Conservation (phyloP, 2,888 invertebrate genomes). For the Sinelater perroti region DNA sequence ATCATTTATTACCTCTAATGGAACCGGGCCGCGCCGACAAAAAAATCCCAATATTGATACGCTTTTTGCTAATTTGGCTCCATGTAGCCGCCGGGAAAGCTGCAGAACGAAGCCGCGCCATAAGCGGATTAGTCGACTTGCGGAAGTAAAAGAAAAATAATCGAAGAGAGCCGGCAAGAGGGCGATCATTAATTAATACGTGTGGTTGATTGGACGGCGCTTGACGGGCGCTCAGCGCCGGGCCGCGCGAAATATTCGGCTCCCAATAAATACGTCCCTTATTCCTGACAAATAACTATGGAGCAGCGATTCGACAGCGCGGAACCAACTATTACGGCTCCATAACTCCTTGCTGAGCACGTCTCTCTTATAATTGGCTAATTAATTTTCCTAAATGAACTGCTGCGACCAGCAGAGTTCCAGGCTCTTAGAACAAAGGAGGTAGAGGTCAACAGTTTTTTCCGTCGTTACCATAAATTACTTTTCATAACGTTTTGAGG, state of each 20-base stretch:
- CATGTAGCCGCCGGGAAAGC: conserved; percentile 19
- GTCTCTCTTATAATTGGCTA: conserved; percentile 58
- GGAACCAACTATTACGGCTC: conserved; percentile 50
- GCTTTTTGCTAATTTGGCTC: conserved; percentile 35
- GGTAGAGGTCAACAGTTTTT: conserved; percentile 44
- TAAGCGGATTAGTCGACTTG: conserved; percentile 52
- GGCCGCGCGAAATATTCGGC: background rate
- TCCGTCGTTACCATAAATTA: conserved; percentile 54
- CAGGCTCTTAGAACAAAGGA: conserved; percentile 50
- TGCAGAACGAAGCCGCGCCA: conserved; percentile 39
- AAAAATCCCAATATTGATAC: conserved; percentile 42
- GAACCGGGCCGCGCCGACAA: conserved; percentile 42
- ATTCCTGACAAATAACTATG: conserved; percentile 35
- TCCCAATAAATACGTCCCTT: conserved; percentile 31
- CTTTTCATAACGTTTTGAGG: conserved; percentile 48
- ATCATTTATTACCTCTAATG: conserved; percentile 58
- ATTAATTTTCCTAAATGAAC: conserved; percentile 59
- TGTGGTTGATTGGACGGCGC: conserved; percentile 49
- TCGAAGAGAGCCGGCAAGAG: conserved; percentile 44
- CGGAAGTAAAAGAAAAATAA: conserved; percentile 49
- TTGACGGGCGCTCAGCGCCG: conserved; percentile 48
- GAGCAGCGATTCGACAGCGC: conserved; percentile 54
- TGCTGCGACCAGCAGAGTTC: conserved; percentile 51
- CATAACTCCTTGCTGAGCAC: conserved; percentile 46
- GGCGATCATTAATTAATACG: conserved; percentile 50